Percentiles rank a stretch among this genome's conserved stretches.
Evolutionary conservation across 2,888 invertebrate genomes (phyloP).

Genomic region (Polia nebulosa): DNA sequence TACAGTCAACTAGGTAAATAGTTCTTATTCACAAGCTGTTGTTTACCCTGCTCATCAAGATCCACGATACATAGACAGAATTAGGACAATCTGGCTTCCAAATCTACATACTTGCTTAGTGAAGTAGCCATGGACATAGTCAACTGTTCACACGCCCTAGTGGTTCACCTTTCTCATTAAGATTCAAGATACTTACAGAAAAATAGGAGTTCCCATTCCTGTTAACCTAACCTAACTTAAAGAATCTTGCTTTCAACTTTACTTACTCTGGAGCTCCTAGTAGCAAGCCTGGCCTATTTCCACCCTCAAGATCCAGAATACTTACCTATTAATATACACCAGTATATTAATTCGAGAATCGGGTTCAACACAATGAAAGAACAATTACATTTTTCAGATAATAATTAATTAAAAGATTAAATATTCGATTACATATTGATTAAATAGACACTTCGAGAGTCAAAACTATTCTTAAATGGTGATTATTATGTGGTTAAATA

Average conservation of each 20-base stretch:
- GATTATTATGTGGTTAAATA: no score
- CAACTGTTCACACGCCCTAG: background rate
- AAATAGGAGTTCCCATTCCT: background rate
- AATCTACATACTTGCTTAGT: background rate
- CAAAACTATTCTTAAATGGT: background rate
- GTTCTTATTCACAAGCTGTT: background rate
- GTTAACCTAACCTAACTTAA: background rate
- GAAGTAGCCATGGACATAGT: background rate
- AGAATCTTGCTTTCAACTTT: background rate
- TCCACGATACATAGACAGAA: no score
- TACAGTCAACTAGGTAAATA: background rate
- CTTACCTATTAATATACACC: background rate
- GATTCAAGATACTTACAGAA: background rate
- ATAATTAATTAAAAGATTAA: background rate
- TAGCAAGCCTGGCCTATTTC: background rate
- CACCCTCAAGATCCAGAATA: background rate
- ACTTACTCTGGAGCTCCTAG: background rate
- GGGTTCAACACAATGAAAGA: constrained; percentile 5
- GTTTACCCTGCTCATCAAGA: no score
- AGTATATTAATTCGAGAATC: background rate
- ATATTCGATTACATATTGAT: background rate
- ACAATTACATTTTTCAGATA: background rate
- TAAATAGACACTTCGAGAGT: constrained; percentile 7
- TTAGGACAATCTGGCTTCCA: no score
- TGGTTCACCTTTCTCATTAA: background rate